A percentile compares a stretch with the other conserved stretches of the same genome.
Evolutionary conservation across 2,888 invertebrate species (phyloP).

Genomic region (Lycocerus yunnanus): DNA sequence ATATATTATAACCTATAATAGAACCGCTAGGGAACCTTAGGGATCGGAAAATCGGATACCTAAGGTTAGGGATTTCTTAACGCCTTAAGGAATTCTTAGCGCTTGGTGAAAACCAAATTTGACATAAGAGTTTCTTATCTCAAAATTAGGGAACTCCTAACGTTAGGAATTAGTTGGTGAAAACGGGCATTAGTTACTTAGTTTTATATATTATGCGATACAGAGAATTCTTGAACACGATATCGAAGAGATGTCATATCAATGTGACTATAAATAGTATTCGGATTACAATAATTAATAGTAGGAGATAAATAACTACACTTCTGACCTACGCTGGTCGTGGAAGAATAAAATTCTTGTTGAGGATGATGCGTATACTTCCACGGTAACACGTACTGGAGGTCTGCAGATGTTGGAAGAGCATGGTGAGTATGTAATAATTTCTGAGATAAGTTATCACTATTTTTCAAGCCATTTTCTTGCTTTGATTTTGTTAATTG

Average conservation of each 20-base stretch:
- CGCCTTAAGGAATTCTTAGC: too few relatives aligned
- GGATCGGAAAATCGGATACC: too few relatives aligned
- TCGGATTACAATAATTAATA: slow-evolving; percentile 47
- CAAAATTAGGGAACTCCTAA: too few relatives aligned
- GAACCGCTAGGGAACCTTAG: too few relatives aligned
- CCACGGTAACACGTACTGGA: slow-evolving; percentile 55
- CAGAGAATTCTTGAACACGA: slow-evolving; percentile 49
- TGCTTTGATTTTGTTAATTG: slow-evolving; percentile 12
- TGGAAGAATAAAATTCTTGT: slow-evolving; percentile 46
- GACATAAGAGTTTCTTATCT: too few relatives aligned
- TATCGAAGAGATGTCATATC: slow-evolving; percentile 49
- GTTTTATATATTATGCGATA: slow-evolving; percentile 30
- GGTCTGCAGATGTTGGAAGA: slow-evolving; percentile 39
- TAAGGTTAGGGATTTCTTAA: too few relatives aligned
- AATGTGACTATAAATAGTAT: slow-evolving; percentile 47
- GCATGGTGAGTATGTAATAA: slow-evolving; percentile 43
- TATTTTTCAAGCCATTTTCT: slow-evolving; percentile 21
- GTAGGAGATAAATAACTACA: slow-evolving; percentile 49
- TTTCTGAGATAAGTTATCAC: slow-evolving; percentile 35
- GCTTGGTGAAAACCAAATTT: too few relatives aligned
- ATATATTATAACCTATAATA: too few relatives aligned
- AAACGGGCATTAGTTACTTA: too few relatives aligned
- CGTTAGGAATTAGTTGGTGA: too few relatives aligned
- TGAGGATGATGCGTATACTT: slow-evolving; percentile 52
- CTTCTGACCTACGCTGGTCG: slow-evolving; percentile 40